Evolutionary conservation across 1,140 invertebrate genomes (phyloP).

Genomic region (Bicyclus anynana): DNA sequence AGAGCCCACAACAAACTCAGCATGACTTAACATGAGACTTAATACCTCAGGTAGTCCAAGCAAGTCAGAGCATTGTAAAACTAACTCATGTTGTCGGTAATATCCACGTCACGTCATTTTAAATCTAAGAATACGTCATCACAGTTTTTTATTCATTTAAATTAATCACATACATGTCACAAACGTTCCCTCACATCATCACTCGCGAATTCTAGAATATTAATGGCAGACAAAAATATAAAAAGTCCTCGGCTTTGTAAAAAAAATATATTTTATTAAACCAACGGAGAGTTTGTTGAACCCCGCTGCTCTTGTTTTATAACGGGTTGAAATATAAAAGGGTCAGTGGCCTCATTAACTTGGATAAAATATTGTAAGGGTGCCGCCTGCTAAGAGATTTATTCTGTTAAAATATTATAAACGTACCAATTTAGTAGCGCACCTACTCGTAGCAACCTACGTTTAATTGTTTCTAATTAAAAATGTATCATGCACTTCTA

Average conservation of each 20-base stretch:
- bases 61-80: too few species aligned
- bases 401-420: slow-evolving; percentile 1
- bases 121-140: too few species aligned
- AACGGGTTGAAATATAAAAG: slow-evolving; percentile 17
- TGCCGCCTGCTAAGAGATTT: neutral
- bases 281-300: slow-evolving; percentile 4
- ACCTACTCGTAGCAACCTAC: neutral
- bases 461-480: neutral
- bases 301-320: slow-evolving; percentile 13
- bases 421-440: neutral
- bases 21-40: too few species aligned
- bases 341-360: slow-evolving; percentile 27
- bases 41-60: too few species aligned
- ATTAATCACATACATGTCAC: neutral
- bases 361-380: slow-evolving; percentile 4
- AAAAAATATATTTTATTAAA: slow-evolving; percentile 7
- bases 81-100: neutral
- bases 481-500: neutral
- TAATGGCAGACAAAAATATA: neutral
- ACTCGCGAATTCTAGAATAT: neutral
- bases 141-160: neutral
- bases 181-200: neutral
- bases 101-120: too few species aligned
- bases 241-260: neutral
- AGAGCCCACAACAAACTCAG: too few species aligned